These are phyloP conservation scores for Boleophthalmus pectinirostris DNA, from an alignment of 2,113 vertebrate genomes.

Conservation along the genomic window DNA sequence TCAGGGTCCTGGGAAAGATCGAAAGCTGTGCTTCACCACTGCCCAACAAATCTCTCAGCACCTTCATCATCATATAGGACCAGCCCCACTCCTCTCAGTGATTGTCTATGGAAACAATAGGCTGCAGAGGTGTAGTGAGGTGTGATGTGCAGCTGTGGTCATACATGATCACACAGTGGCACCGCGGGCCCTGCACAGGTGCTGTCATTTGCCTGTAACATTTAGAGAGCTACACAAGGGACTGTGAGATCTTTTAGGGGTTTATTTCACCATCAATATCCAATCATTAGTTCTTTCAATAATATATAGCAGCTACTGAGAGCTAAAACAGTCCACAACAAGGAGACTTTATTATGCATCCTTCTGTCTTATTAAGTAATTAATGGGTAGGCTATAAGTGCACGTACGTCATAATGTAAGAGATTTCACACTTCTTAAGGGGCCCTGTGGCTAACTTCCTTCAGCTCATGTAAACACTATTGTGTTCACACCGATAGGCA, in stretches of 20 bases:
- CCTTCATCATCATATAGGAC: conserved; percentile 24
- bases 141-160: conserved; percentile 74
- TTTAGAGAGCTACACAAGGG: conserved; percentile 66
- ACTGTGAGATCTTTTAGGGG: conserved; percentile 50
- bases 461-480: conserved; percentile 76
- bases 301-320: background rate
- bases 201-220: conserved; percentile 69
- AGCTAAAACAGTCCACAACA: background rate
- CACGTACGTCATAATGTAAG: background rate
- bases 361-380: background rate
- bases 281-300: background rate
- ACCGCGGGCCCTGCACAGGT: conserved; percentile 32
- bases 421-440: conserved; percentile 53
- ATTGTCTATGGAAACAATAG: background rate
- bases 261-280: conserved; percentile 29
- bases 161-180: conserved; percentile 53
- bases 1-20: conserved; percentile 69
- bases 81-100: conserved; percentile 14
- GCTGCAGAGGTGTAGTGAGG: conserved; percentile 33
- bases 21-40: conserved; percentile 29
- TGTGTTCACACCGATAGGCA: conserved; percentile 73
- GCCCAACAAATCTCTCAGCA: conserved; percentile 57
- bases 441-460: conserved; percentile 77
- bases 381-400: background rate
- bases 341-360: background rate